Percentiles rank a stretch among this genome's conserved stretches.
Conservation (phyloP, 2,113 vertebrate genomes). For the Paramisgurnus dabryanus region DNA sequence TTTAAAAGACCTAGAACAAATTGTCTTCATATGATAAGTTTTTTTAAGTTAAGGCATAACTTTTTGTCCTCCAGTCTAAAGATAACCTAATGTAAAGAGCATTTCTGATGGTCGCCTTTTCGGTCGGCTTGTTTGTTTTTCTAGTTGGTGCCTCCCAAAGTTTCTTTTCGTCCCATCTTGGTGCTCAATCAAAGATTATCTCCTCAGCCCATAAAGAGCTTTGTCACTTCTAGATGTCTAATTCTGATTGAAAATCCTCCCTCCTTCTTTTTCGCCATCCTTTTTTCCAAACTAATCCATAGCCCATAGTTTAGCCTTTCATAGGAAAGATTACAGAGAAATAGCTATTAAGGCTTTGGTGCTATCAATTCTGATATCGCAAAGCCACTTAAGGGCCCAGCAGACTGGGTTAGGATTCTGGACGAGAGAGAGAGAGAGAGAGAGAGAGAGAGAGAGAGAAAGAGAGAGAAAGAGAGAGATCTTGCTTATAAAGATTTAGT, state of each 20-base stretch:
- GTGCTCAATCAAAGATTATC: constrained; percentile 75
- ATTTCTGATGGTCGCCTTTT: not conserved
- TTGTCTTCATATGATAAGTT: constrained; percentile 9
- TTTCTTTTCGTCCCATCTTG: constrained; percentile 69
- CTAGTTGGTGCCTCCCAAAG: constrained; percentile 65
- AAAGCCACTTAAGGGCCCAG: constrained; percentile 79
- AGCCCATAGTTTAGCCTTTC: constrained; percentile 80
- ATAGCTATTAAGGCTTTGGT: constrained; percentile 83
- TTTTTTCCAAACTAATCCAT: constrained; percentile 77
- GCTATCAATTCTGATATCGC: constrained; percentile 80
- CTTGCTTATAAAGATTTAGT: constrained; percentile 64
- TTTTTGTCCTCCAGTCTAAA: not conserved
- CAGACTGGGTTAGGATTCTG: constrained; percentile 71
- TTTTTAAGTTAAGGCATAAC: not conserved
- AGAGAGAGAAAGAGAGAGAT: constrained; percentile 59
- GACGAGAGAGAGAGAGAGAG: constrained; percentile 43
- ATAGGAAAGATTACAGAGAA: constrained; percentile 85
- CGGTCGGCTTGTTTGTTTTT: constrained; percentile 56
- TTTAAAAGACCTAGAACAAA: constrained; percentile 31
- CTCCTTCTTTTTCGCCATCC: constrained; percentile 60
- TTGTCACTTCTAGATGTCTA: constrained; percentile 80
- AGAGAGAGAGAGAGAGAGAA: not conserved
- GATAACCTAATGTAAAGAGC: not conserved
- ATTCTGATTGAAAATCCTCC: constrained; percentile 75
- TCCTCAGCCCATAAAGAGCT: constrained; percentile 70